Evolutionary conservation across 2,113 vertebrate species (phyloP), one percentile per base, ranked within the genome.

Genomic region (Onychostoma macrolepis): DNA sequence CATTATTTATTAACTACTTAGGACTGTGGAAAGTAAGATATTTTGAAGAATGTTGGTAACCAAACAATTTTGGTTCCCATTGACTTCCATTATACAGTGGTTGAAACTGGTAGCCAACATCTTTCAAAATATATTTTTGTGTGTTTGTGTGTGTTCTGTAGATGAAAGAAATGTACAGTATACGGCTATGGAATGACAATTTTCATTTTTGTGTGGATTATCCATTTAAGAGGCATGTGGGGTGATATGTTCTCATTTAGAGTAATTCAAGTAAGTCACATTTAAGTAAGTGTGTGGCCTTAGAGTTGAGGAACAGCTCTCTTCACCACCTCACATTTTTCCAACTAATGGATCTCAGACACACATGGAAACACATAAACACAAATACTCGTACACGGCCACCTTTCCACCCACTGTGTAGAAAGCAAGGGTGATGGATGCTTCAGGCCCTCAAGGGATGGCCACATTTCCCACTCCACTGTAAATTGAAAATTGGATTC

Each of bases 401-500:
- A 85, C 87, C 87, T 91, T 88, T 87, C 53, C 86, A 85, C 77
- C 86, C 83, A 90, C 87, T 89, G 89, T 91, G 84, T 83, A 88
- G 89, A 92, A 88, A 88, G 67, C 69, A 71, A 91, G 91, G 84
- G 69, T 85, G 85, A 91, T 91, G 92, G 91, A 90, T 90, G 82
- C 83, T 86, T 79, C 17, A 71, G 85, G 88, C 77, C 90, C 92
- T 91, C 88, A 86, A 90, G 91, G 92, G 85, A 38, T 4, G 83
- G 38, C 91, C 89, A 92, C 93, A 95, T 96, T 95, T 94, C 95
- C 95, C 94, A 95, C 94, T 94, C 74, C 93, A 93, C 92, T 94
- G 93, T 94, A 94, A 96, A 96, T 95, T 95, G 93, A 94, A 96
- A 96, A 94, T 84, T 91, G 89, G 92, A 93, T 89, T 85, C 91